Percentiles rank a stretch among this genome's conserved stretches.
phyloP scores from a whole-genome alignment of 2,113 vertebrate species.

The Papio anubis region DNA sequence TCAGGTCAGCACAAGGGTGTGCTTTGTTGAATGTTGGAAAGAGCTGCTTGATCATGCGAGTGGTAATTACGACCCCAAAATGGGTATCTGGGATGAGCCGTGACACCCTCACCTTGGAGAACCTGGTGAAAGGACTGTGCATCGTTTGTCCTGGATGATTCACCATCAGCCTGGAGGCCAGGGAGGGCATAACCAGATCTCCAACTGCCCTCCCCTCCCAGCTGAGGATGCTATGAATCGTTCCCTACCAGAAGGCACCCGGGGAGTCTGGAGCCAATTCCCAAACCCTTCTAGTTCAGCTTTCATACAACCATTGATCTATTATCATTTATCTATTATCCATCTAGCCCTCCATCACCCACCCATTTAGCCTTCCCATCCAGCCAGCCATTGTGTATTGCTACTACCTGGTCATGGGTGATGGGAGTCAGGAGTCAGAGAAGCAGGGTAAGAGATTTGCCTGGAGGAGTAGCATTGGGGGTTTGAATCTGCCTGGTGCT shows the following conservation, averaged over 20 bases:
- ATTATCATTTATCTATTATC: background rate
- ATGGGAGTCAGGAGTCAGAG: background rate
- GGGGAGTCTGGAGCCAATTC: background rate
- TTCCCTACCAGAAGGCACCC: background rate
- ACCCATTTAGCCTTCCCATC: background rate
- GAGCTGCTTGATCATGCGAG: constrained; percentile 41
- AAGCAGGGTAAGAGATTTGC: background rate
- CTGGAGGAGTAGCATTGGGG: background rate
- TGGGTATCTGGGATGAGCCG: background rate
- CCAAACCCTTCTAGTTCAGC: background rate
- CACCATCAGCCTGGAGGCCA: constrained; percentile 54
- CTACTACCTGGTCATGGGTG: background rate
- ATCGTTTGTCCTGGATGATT: constrained; percentile 46
- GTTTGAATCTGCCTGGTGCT: background rate
- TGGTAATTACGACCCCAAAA: constrained; percentile 37
- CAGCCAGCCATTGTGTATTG: background rate
- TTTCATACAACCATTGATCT: background rate
- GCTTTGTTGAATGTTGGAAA: constrained; percentile 46
- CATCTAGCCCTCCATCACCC: background rate
- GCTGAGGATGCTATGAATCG: constrained; percentile 50
- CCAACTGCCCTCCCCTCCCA: background rate
- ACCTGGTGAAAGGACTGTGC: constrained; percentile 43
- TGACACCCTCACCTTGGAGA: constrained; percentile 27
- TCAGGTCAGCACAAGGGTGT: constrained; percentile 43
- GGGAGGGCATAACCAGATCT: constrained; percentile 40